Evolutionary conservation across 1,140 invertebrate species (phyloP).

Genomic region (Coelopa frigida): DNA sequence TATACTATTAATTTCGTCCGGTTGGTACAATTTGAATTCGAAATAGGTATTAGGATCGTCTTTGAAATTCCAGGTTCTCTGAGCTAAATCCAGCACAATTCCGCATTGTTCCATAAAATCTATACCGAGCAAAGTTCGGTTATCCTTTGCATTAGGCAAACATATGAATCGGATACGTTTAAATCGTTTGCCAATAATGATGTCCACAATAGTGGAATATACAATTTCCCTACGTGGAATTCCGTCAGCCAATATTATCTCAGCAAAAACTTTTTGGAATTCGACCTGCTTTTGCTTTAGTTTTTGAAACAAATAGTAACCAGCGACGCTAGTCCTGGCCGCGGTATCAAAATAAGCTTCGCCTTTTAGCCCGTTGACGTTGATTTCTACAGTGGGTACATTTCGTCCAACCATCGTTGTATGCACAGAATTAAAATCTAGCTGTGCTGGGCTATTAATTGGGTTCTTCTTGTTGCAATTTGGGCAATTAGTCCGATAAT

Average conservation of each 20-base stretch:
- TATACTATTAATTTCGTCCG: too few relatives aligned
- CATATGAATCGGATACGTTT: slow-evolving; percentile 8
- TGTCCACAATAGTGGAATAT: background rate
- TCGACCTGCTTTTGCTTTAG: background rate
- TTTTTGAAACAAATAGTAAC: slow-evolving; percentile 2
- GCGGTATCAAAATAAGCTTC: too few relatives aligned
- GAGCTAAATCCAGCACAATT: slow-evolving; percentile 8
- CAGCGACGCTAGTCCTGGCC: too few relatives aligned
- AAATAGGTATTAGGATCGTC: slow-evolving; percentile 4
- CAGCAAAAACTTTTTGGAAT: slow-evolving; percentile 5
- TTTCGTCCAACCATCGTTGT: too few relatives aligned
- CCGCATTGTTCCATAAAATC: slow-evolving; percentile 12
- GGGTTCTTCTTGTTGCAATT: too few relatives aligned
- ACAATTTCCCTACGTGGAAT: background rate
- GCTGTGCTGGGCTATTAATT: too few relatives aligned
- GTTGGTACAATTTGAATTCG: too few relatives aligned
- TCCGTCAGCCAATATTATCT: slow-evolving; percentile 8
- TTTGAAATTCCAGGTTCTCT: slow-evolving; percentile 9
- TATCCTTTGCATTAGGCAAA: slow-evolving; percentile 7
- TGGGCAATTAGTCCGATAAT: slow-evolving; percentile 6
- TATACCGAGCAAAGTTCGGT: slow-evolving; percentile 11
- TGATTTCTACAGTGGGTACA: background rate
- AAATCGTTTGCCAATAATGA: slow-evolving; percentile 3
- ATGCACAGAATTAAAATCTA: too few relatives aligned
- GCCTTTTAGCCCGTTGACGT: slow-evolving; percentile 2